Percentiles rank a stretch among this genome's conserved stretches.
Conservation (phyloP, 2,797 vertebrate species). For the Cuniculus paca region DNA sequence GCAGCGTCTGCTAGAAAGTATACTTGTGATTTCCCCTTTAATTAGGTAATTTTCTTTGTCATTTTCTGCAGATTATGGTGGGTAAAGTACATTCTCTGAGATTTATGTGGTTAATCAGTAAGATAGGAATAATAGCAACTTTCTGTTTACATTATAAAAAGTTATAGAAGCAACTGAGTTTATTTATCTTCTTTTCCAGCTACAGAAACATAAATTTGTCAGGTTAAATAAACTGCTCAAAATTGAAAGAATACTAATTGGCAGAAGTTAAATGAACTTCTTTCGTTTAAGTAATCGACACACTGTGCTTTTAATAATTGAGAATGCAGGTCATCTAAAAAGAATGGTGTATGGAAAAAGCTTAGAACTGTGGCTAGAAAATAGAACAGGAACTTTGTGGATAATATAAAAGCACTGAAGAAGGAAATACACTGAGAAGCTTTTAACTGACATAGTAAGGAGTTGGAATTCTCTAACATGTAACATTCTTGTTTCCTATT, state of each 20-base stretch:
- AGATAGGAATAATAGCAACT: neutral
- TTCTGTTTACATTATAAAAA: neutral
- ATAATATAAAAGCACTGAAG: neutral
- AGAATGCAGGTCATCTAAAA: neutral
- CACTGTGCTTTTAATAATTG: neutral
- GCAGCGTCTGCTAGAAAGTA: neutral
- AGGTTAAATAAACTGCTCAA: constrained; percentile 23
- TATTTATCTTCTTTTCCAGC: constrained; percentile 14
- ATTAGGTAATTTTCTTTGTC: neutral
- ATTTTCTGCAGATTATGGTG: neutral
- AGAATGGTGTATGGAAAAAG: constrained; percentile 34
- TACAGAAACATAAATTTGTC: neutral
- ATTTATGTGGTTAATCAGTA: neutral
- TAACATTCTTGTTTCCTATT: constrained; percentile 3
- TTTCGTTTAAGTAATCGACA: neutral
- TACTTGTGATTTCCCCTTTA: neutral
- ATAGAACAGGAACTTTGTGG: neutral
- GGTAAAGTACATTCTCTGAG: neutral
- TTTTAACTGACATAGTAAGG: neutral
- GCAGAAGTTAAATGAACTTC: constrained; percentile 36
- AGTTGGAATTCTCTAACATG: neutral
- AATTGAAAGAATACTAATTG: constrained; percentile 4
- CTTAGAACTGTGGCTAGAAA: constrained; percentile 28
- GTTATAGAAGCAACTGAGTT: neutral
- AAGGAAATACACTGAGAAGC: neutral